Percentiles rank a stretch among this genome's conserved stretches.
Evolutionary conservation across 1,140 invertebrate genomes (phyloP).

Genomic region (Gonioctena quinquepunctata): DNA sequence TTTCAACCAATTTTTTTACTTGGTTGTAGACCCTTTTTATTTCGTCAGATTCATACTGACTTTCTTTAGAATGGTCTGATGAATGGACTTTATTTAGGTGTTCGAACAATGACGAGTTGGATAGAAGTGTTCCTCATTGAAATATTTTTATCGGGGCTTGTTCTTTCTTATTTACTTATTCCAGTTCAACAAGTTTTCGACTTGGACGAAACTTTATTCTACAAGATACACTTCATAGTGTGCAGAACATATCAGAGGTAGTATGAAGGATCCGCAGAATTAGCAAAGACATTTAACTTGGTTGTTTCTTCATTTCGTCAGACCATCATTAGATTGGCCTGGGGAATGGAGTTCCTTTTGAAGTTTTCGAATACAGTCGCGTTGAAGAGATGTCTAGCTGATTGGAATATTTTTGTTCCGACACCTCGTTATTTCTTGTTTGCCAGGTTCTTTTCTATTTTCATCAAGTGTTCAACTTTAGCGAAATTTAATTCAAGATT

Average conservation of each 20-base stretch:
- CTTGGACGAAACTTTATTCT: not conserved
- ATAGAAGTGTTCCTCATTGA: not conserved
- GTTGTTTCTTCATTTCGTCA: no score
- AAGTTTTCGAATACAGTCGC: slow-evolving; percentile 15
- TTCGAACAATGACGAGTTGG: slow-evolving; percentile 17
- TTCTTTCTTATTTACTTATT: not conserved
- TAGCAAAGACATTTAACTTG: no score
- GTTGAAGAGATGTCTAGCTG: not conserved
- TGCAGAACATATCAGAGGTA: no score
- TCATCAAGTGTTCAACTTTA: no score
- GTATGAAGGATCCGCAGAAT: no score
- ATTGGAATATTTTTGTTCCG: no score
- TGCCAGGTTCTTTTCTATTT: no score
- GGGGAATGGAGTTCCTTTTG: slow-evolving; percentile 6
- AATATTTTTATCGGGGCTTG: slow-evolving; percentile 9
- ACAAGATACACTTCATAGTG: not conserved
- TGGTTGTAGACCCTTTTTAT: no score
- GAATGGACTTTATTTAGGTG: slow-evolving; percentile 13
- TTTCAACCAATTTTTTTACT: no score
- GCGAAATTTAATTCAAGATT: no score
- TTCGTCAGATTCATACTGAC: slow-evolving; percentile 14
- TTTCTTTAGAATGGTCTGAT: slow-evolving; percentile 19
- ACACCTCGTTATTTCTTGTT: no score
- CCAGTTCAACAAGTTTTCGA: not conserved
- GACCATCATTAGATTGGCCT: slow-evolving; percentile 14